Conservation (phyloP, 2,797 vertebrate species). For the Danionella dracula region DNA sequence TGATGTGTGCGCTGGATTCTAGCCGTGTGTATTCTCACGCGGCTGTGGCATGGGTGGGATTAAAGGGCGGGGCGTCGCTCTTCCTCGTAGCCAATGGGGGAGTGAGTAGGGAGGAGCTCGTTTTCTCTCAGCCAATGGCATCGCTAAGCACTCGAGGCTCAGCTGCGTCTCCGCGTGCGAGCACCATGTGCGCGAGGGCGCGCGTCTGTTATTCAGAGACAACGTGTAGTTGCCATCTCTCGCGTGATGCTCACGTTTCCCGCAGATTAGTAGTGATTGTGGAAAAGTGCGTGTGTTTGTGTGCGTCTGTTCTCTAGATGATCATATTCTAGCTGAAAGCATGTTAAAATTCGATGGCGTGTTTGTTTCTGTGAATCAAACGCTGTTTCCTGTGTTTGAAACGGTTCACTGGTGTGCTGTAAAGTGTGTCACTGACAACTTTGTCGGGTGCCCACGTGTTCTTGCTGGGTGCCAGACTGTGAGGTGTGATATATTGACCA, state of each 20-base stretch:
- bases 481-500: neutral
- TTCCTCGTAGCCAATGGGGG: conserved; percentile 76
- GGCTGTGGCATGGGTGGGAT: conserved; percentile 71
- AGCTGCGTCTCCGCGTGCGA: conserved; percentile 63
- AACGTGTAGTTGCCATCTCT: conserved; percentile 63
- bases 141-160: conserved; percentile 46
- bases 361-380: no score
- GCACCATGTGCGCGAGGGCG: conserved; percentile 68
- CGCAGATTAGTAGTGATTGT: conserved; percentile 60
- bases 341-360: neutral
- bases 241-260: conserved; percentile 68
- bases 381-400: no score
- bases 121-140: conserved; percentile 56
- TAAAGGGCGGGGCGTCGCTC: conserved; percentile 72
- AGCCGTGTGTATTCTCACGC: conserved; percentile 64
- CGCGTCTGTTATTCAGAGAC: conserved; percentile 54
- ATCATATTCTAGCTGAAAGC: neutral
- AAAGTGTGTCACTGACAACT: no score
- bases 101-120: conserved; percentile 63
- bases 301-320: conserved; percentile 3
- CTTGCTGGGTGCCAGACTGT: neutral
- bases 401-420: no score
- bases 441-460: neutral
- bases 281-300: conserved; percentile 47
- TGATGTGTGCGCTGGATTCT: conserved; percentile 50